phyloP scores from a whole-genome alignment of 1,140 invertebrate genomes.

The Neotoxoptera formosana region DNA sequence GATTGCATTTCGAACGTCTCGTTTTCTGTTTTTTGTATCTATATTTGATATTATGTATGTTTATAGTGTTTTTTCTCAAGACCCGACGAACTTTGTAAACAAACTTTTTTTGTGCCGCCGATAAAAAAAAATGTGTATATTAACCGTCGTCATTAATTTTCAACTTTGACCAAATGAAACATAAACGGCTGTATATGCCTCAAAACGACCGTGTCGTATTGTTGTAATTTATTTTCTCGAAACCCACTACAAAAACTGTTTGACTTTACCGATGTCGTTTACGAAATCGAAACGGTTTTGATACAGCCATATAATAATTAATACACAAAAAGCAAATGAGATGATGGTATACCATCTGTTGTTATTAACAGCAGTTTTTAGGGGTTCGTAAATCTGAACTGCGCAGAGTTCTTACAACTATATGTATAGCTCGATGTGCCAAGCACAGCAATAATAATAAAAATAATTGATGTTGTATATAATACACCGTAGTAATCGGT shows the following conservation, averaged over 20 bases:
- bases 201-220: background rate
- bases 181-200: background rate
- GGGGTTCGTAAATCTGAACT: slow-evolving; percentile 8
- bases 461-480: slow-evolving; percentile 34
- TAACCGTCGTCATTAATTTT: background rate
- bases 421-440: background rate
- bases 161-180: background rate
- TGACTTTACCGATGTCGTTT: background rate
- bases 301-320: slow-evolving; percentile 10
- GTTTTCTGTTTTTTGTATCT: no score
- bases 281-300: background rate
- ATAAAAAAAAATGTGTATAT: background rate
- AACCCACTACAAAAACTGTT: background rate
- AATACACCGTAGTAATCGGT: background rate
- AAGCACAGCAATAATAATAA: slow-evolving; percentile 16
- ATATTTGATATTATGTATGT: no score
- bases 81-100: background rate
- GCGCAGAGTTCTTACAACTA: background rate
- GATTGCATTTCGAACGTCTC: no score
- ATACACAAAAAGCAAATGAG: slow-evolving; percentile 11
- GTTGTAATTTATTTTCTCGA: background rate
- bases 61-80: background rate
- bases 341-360: slow-evolving; percentile 2
- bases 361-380: slow-evolving; percentile 28
- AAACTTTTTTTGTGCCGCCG: background rate